phyloP scores from a whole-genome alignment of 1,140 invertebrate genomes.

The Drosophila paulistorum region DNA sequence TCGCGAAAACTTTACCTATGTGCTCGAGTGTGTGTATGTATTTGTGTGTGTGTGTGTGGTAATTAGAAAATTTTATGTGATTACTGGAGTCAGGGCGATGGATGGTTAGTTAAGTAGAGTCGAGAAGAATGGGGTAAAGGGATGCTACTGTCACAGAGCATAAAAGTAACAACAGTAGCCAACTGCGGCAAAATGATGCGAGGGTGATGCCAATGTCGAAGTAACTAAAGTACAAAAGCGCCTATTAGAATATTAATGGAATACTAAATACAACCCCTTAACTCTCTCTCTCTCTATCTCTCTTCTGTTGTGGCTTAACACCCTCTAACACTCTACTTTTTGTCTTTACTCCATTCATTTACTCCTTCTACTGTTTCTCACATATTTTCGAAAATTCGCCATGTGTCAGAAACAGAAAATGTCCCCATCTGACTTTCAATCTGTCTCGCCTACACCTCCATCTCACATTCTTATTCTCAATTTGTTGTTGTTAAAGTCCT shows the following conservation, averaged over 20 bases:
- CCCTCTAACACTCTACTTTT: neutral
- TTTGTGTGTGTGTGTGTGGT: conserved; percentile 53
- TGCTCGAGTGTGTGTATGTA: conserved; percentile 28
- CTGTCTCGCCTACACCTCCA: neutral
- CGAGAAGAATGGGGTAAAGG: conserved; percentile 10
- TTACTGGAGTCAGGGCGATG: conserved; percentile 50
- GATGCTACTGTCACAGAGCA: conserved; percentile 41
- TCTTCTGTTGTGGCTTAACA: neutral
- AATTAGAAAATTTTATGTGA: conserved; percentile 82
- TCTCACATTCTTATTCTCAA: neutral
- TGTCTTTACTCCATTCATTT: conserved; percentile 4
- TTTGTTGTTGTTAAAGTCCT: neutral
- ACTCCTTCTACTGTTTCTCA: neutral
- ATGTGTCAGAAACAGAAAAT: conserved; percentile 12
- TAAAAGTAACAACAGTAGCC: conserved; percentile 33
- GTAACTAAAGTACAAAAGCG: conserved; percentile 73
- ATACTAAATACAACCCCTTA: conserved; percentile 70
- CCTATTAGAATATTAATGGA: conserved; percentile 82
- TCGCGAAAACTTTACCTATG: conserved; percentile 45
- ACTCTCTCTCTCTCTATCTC: neutral
- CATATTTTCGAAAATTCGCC: conserved; percentile 9
- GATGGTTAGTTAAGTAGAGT: neutral
- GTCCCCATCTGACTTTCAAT: conserved; percentile 11
- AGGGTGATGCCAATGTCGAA: conserved; percentile 28
- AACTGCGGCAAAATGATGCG: conserved; percentile 61